Evolutionary conservation across 1,140 invertebrate species (phyloP).

Genomic region (Galleria mellonella): DNA sequence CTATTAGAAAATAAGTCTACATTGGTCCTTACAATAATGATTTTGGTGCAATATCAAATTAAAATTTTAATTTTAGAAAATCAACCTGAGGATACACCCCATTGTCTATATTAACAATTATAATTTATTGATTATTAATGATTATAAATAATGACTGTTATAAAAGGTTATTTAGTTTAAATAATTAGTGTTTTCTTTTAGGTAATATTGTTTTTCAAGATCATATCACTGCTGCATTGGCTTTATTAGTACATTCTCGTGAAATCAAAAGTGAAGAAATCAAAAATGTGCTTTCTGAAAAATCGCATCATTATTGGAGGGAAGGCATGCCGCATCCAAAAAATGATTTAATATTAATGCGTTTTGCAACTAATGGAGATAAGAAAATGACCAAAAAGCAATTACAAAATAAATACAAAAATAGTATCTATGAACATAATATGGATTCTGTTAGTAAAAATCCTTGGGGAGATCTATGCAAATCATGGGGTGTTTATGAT

Average conservation of each 20-base stretch:
- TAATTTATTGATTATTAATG: too few species aligned
- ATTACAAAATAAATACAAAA: constrained; percentile 78
- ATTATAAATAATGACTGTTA: too few species aligned
- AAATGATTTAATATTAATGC: constrained; percentile 80
- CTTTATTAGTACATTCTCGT: constrained; percentile 72
- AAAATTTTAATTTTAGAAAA: too few species aligned
- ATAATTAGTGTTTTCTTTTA: constrained; percentile 49
- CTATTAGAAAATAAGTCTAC: too few species aligned
- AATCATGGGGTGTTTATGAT: constrained; percentile 80
- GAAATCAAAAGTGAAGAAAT: constrained; percentile 64
- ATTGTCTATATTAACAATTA: too few species aligned
- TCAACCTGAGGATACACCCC: too few species aligned
- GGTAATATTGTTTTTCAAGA: constrained; percentile 88
- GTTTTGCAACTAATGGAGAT: constrained; percentile 79
- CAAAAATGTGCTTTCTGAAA: constrained; percentile 46
- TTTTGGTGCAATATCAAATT: too few species aligned
- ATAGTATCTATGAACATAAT: constrained; percentile 54
- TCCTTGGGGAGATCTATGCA: constrained; percentile 82
- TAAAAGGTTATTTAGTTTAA: too few species aligned
- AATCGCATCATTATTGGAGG: constrained; percentile 79
- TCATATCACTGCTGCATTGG: constrained; percentile 80
- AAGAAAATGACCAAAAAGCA: constrained; percentile 60
- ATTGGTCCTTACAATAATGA: too few species aligned
- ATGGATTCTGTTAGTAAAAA: constrained; percentile 74
- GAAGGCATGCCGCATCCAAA: constrained; percentile 80